Evolutionary conservation across 2,888 invertebrate species (phyloP), one percentile per base, ranked within the genome.

Genomic region (Hydroisotoma schaefferi): DNA sequence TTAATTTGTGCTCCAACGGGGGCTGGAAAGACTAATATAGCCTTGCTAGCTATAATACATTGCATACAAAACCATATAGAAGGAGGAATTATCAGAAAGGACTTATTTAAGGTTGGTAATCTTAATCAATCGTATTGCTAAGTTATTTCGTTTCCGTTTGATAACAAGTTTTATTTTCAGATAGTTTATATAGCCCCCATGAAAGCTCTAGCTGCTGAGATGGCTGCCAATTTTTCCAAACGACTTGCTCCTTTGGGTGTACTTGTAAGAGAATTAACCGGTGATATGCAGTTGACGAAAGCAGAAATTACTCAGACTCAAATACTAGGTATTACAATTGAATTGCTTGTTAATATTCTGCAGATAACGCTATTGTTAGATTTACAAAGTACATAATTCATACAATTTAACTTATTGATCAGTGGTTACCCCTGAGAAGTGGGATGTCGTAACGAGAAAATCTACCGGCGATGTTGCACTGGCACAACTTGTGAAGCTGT

Each of bases 121-220:
- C 56, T 63, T 61, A 46, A 15, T 65, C 65, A 38, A 54, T 29
- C 63, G 60, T 27, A 27, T 55, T 48, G 49, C 65, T 46, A 38
- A 38, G n/a, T 12, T 55, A 55, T 33, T 37, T 55, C 33, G 5
- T 4, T n/a, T 49, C 12, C n/a, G n/a, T n/a, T n/a, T n/a, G n/a
- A n/a, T n/a, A n/a, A 27, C 20, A 23, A 26, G 2, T 54, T 48
- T 60, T 25, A 55, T 53, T 69, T 78, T 22, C 75, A 91, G 87
- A 94, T 99, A 73, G 89, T 99, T 52, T 99, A 99, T 78, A 90
- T 99, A 71, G 98, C 98, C 0, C 99, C 99, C 1, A 99, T 99
- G 99, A 99, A 99, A 80, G 99, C 99, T 0, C 78, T 99, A 40
- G 99, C 99, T 0, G 87, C 97, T 0, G 99, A 99, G 81, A 99